phyloP scores from a whole-genome alignment of 2,113 vertebrate genomes.

The Synchiropus splendidus region DNA sequence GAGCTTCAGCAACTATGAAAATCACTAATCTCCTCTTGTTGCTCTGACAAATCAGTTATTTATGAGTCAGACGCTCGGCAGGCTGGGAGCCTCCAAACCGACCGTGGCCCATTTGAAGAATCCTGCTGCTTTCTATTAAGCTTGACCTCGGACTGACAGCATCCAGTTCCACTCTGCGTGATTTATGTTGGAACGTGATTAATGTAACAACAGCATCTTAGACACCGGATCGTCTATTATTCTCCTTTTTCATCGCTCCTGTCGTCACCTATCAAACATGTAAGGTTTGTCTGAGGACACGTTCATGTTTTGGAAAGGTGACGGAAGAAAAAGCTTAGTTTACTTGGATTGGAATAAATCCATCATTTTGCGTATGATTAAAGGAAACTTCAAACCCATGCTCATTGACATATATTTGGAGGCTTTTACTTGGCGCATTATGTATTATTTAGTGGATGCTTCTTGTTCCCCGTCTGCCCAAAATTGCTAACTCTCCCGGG shows the following conservation, averaged over 20 bases:
- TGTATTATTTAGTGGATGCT: too few relatives aligned
- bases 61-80: conserved; percentile 21
- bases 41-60: conserved; percentile 16
- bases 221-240: conserved; percentile 17
- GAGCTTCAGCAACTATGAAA: too few relatives aligned
- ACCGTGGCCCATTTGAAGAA: conserved; percentile 27
- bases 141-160: conserved; percentile 37
- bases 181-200: conserved; percentile 45
- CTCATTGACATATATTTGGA: too few relatives aligned
- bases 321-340: neutral
- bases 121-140: conserved; percentile 57
- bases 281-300: neutral
- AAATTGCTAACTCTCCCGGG: too few relatives aligned
- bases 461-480: too few relatives aligned
- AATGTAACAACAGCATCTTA: conserved; percentile 26
- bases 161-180: conserved; percentile 23
- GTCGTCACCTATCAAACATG: conserved; percentile 4
- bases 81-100: conserved; percentile 22
- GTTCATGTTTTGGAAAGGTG: too few relatives aligned
- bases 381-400: neutral
- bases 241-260: conserved; percentile 18
- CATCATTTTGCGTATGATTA: too few relatives aligned
- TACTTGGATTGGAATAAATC: too few relatives aligned
- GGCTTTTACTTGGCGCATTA: neutral
- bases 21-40: conserved; percentile 5